Conservation (phyloP, 2,888 invertebrate genomes). For the Morpho helenor region DNA sequence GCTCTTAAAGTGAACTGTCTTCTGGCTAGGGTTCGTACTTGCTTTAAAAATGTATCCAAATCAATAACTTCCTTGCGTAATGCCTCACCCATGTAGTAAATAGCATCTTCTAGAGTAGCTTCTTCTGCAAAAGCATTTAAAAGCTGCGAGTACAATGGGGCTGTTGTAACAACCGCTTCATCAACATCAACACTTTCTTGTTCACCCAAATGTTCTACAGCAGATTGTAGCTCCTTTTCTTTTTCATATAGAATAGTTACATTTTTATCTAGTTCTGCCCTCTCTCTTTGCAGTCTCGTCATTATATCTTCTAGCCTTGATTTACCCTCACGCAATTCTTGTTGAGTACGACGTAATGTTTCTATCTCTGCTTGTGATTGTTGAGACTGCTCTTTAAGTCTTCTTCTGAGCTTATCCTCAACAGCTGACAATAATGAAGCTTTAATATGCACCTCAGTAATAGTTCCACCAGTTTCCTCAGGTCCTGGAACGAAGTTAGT, state of each 20-base stretch:
- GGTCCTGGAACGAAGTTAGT: conserved; percentile 47
- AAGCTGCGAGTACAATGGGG: conserved; percentile 97
- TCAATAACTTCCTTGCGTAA: conserved; percentile 95
- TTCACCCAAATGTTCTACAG: conserved; percentile 86
- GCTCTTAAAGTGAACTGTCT: conserved; percentile 97
- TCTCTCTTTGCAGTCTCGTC: conserved; percentile 85
- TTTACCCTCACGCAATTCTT: conserved; percentile 92
- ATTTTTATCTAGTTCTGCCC: conserved; percentile 91
- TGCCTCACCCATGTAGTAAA: conserved; percentile 98
- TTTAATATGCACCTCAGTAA: conserved; percentile 96
- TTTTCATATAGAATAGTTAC: conserved; percentile 91
- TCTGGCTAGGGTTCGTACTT: conserved; percentile 95
- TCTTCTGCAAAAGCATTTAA: conserved; percentile 97
- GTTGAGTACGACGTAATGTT: conserved; percentile 91
- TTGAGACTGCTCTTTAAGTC: conserved; percentile 93
- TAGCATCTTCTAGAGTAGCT: conserved; percentile 98
- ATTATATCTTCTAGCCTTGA: conserved; percentile 89
- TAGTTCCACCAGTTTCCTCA: conserved; percentile 84
- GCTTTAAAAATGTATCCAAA: conserved; percentile 96
- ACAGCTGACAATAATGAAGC: conserved; percentile 96
- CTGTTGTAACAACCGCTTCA: conserved; percentile 97
- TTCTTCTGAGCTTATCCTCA: conserved; percentile 93
- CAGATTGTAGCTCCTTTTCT: conserved; percentile 90
- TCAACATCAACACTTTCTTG: conserved; percentile 94
- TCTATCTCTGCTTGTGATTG: conserved; percentile 95